These are phyloP conservation scores for Canis aureus DNA, from an alignment of 2,113 vertebrate species.

Conservation along the genomic window DNA sequence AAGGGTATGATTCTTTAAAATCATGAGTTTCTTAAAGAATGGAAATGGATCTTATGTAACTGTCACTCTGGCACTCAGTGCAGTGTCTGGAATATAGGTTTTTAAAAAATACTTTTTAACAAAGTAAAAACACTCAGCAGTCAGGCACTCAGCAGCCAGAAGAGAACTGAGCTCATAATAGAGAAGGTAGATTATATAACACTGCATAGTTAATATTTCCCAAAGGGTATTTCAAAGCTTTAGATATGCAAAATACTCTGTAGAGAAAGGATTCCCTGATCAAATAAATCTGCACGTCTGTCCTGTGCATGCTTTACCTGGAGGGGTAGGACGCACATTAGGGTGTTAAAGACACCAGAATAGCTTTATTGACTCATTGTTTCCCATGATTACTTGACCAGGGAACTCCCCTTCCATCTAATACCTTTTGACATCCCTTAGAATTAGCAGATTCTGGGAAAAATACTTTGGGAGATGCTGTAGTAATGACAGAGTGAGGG, in stretches of 20 bases:
- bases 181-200: neutral
- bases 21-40: neutral
- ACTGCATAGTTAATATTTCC: neutral
- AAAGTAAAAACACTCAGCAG: too few relatives aligned
- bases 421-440: neutral
- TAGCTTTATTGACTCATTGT: neutral
- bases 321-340: neutral
- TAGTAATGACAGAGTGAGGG: neutral
- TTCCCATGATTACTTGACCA: neutral
- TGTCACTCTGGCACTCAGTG: neutral
- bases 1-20: slow-evolving; percentile 29
- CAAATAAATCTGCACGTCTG: neutral
- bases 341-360: neutral
- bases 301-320: neutral
- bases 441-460: neutral
- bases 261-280: slow-evolving; percentile 30
- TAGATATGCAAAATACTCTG: neutral
- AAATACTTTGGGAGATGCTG: neutral
- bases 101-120: neutral
- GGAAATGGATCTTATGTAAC: neutral
- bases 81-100: neutral
- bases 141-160: neutral
- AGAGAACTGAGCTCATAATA: neutral
- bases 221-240: neutral
- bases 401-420: neutral